Evolutionary conservation across 2,888 invertebrate genomes (phyloP), one percentile per base, ranked within the genome.

Genomic region (Volucella bombylans): DNA sequence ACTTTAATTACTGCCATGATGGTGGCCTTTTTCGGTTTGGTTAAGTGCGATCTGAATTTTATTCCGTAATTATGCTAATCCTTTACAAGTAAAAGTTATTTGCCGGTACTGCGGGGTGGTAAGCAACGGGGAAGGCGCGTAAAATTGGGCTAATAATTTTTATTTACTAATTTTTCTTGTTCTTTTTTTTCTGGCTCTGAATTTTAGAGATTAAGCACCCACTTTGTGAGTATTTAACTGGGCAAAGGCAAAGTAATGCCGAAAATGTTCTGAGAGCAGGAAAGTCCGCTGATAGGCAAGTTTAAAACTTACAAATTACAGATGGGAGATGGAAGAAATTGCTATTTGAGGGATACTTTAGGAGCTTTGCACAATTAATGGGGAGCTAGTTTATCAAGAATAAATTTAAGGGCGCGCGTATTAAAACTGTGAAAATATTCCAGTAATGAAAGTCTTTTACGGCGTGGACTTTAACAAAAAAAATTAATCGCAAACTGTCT

Each of bases 31-130:
- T 74, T 74, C 62, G 62, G 80, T 57, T 68, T 73, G 59, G 54
- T 65, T 74, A 76, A 76, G 80, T 85, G 76, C 83, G 80, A 65
- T 76, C 54, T 76, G 65, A 80, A 74, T 85, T 83, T 85, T 80
- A 80, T 85, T 85, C 72, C 52, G 74, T 52, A 85, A 85, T 85
- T 85, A 85, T 85, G 83, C 76, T 85, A 80, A 85, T 85, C 83
- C 68, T 68, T 85, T 71, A 55, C 80, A 83, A 80, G 83, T 80
- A 59, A 6, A 31, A 31, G 31, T 61, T 50, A 67, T 68, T 69
- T 15, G 4, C 65, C 52, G 68, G 68, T 79, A 57, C 18, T 14
- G 49, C 11, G 14, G 41, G 8, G 47, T 50, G 41, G 31, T 4
- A 31, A 1, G 31, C 31, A 6, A 31, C 31, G 31, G n/a, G n/a